These are phyloP conservation scores for Enteromius treurensis DNA, from an alignment of 2,797 vertebrate genomes.

Conservation along the genomic window DNA sequence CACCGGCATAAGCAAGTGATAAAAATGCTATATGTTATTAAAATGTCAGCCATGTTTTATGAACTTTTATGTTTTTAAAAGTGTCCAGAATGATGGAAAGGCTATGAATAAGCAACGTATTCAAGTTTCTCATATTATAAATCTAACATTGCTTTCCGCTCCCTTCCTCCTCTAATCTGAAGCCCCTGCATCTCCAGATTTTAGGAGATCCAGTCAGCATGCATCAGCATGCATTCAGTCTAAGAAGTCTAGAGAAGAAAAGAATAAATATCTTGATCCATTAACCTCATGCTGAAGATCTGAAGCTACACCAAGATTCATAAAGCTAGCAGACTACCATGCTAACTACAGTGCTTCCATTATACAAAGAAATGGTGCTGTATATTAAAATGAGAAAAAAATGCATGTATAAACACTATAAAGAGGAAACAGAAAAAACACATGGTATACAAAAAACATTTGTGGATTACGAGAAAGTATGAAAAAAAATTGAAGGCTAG, in stretches of 20 bases:
- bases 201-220: slow-evolving; percentile 76
- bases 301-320: slow-evolving; percentile 55
- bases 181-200: slow-evolving; percentile 76
- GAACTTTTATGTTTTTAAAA: neutral
- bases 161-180: slow-evolving; percentile 65
- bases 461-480: neutral
- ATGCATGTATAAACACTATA: slow-evolving; percentile 23
- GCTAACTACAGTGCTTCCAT: slow-evolving; percentile 67
- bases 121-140: neutral
- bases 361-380: slow-evolving; percentile 9
- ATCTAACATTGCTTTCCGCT: slow-evolving; percentile 17
- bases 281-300: slow-evolving; percentile 73
- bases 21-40: slow-evolving; percentile 63
- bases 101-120: neutral
- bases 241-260: slow-evolving; percentile 75
- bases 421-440: neutral
- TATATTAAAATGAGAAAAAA: slow-evolving; percentile 30
- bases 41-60: slow-evolving; percentile 47
- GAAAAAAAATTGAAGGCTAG: slow-evolving; percentile 8
- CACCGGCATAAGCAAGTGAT: slow-evolving; percentile 59
- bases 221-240: slow-evolving; percentile 84
- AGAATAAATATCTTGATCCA: slow-evolving; percentile 74
- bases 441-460: neutral
- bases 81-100: neutral
- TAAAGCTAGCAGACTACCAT: slow-evolving; percentile 72